Base-by-base conservation (phyloP, 2,113 vertebrate species). In the Chascanopsetta lugubris region DNA sequence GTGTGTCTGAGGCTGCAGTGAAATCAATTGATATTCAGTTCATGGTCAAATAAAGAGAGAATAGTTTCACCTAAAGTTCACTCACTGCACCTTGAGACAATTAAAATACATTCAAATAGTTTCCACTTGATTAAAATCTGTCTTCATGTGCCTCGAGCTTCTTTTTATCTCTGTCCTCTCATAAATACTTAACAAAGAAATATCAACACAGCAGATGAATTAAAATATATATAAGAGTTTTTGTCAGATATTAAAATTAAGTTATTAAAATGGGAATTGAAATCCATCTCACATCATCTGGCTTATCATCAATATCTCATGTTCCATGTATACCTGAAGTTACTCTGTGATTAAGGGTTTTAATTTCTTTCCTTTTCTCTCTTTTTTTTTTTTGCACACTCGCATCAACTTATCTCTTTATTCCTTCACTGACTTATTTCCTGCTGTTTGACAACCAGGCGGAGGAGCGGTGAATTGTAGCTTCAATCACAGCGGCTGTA, bases 101-200 rank as follows among this genome's bases (percentile, higher is more conserved):
- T n/a, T n/a, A n/a, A n/a, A n/a, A n/a, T n/a, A n/a, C n/a, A n/a
- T n/a, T n/a, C n/a, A 38, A 26, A 49, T 46, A 26, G 12, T 3
- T 17, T 6, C 13, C 45, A 21, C 13, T 53, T 13, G 46, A 51
- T 58, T 49, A 61, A 43, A 24, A 47, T 11, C 61, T 43, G 24
- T 61, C 71, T 61, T 22, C 42, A 17, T 43, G 36, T 22, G 64
- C 74, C 54, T 69, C 30, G 49, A 73, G 70, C 65, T 22, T 15
- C 69, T 74, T 75, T 72, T 83, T 66, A 77, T 72, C 58, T 68
- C 63, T 42, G 61, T 62, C 69, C 64, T 45, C 72, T 79, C 75
- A 85, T 85, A 75, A 85, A 85, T 85, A 81, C 63, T 83, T 88
- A 86, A 85, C 54, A 38, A 50, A 49, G 53, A 71, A 25, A 48